Evolutionary conservation across 2,888 invertebrate genomes (phyloP).

Genomic region (Drosophila mercatorum): DNA sequence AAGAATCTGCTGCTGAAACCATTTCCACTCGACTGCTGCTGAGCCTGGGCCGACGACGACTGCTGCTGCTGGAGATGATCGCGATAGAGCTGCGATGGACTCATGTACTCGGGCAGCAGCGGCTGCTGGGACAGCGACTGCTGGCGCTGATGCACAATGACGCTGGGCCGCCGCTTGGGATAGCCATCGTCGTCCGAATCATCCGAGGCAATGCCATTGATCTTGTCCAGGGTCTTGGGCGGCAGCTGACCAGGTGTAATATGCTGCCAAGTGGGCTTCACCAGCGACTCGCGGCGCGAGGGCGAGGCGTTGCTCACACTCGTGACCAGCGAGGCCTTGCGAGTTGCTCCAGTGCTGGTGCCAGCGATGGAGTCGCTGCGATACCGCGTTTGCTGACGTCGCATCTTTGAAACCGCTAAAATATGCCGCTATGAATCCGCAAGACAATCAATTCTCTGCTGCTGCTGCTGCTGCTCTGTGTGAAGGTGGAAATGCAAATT

Average conservation of each 20-base stretch:
- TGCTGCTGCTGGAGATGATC: slow-evolving; percentile 46
- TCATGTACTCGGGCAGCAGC: slow-evolving; percentile 62
- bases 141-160: slow-evolving; percentile 76
- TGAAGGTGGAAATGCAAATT: slow-evolving; percentile 30
- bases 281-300: slow-evolving; percentile 83
- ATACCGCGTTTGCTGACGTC: slow-evolving; percentile 73
- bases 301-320: slow-evolving; percentile 52
- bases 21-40: slow-evolving; percentile 44
- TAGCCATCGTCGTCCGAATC: slow-evolving; percentile 80
- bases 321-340: slow-evolving; percentile 61
- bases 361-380: slow-evolving; percentile 72
- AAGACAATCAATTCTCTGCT: slow-evolving; percentile 9
- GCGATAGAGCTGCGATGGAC: slow-evolving; percentile 56
- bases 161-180: slow-evolving; percentile 76
- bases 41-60: slow-evolving; percentile 19
- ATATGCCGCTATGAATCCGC: background rate
- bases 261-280: slow-evolving; percentile 85
- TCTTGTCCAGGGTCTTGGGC: slow-evolving; percentile 82
- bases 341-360: slow-evolving; percentile 40
- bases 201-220: slow-evolving; percentile 82
- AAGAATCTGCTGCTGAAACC: slow-evolving; percentile 40
- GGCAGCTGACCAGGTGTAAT: slow-evolving; percentile 84
- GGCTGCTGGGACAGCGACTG: slow-evolving; percentile 66
- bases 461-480: background rate
- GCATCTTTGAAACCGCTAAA: slow-evolving; percentile 57